phyloP scores from a whole-genome alignment of 2,888 invertebrate species.

The Hypercompe scribonia region DNA sequence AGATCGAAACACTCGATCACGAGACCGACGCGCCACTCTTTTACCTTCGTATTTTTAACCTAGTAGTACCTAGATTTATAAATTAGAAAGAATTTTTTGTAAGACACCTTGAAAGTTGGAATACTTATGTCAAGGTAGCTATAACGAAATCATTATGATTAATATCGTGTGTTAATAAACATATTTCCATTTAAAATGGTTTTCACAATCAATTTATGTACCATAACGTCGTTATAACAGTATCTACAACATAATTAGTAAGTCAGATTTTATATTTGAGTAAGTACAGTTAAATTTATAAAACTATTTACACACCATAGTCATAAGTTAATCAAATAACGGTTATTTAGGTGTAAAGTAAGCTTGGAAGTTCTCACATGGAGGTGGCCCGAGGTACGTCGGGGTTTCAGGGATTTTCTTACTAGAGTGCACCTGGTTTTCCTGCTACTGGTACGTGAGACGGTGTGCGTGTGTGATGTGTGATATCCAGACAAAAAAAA shows the following conservation, averaged over 20 bases:
- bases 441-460: too few species aligned
- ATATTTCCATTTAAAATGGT: not conserved
- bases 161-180: conserved; percentile 3
- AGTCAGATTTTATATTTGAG: not conserved
- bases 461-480: too few species aligned
- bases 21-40: too few species aligned
- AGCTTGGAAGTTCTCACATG: too few species aligned
- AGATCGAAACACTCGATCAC: too few species aligned
- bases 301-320: not conserved
- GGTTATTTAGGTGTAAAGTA: too few species aligned
- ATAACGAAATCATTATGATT: not conserved
- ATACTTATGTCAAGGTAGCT: not conserved
- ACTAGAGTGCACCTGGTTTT: too few species aligned
- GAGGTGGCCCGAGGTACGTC: too few species aligned
- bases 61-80: not conserved
- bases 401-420: too few species aligned
- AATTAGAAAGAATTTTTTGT: not conserved
- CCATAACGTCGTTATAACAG: conserved; percentile 4
- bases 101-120: not conserved
- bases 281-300: not conserved
- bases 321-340: too few species aligned
- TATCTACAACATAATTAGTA: not conserved
- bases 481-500: too few species aligned
- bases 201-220: not conserved
- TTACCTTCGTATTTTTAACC: not conserved